These are phyloP conservation scores for Lytechinus pictus DNA, from an alignment of 35 echinoderm and acorn worm genomes.

Conservation along the genomic window DNA sequence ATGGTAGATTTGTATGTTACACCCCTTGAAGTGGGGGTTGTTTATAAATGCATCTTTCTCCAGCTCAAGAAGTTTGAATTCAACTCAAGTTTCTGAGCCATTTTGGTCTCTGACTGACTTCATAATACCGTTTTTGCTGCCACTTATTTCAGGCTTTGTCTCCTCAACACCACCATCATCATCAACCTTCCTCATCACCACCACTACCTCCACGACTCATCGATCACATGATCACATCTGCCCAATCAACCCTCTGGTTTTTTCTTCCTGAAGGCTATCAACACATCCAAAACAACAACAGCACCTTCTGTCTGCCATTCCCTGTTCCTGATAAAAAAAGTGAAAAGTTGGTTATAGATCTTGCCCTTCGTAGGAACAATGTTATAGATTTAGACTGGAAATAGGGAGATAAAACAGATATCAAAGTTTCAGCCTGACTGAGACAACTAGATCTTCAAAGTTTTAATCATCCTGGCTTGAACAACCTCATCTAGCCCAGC, in stretches of 20 bases:
- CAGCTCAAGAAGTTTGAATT: not conserved
- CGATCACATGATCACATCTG: conserved; percentile 42
- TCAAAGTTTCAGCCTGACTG: not conserved
- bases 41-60: too few relatives aligned
- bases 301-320: not conserved
- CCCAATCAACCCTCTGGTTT: conserved; percentile 29
- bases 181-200: conserved; percentile 32
- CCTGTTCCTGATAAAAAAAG: not conserved
- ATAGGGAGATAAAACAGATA: not conserved
- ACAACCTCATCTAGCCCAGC: not conserved
- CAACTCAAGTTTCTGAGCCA: not conserved
- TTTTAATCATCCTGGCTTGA: not conserved
- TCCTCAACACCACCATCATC: conserved; percentile 22
- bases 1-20: too few relatives aligned
- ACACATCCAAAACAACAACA: conserved; percentile 12
- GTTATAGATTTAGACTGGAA: not conserved
- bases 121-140: conserved; percentile 29
- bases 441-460: not conserved
- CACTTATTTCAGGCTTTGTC: conserved; percentile 35
- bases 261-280: not conserved
- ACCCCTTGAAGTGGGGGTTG: too few relatives aligned
- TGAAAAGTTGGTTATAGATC: not conserved
- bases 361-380: not conserved
- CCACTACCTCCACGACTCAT: not conserved
- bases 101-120: not conserved